Evolutionary conservation across 2,797 vertebrate genomes (phyloP).

Genomic region (Sebastes taczanowskii): DNA sequence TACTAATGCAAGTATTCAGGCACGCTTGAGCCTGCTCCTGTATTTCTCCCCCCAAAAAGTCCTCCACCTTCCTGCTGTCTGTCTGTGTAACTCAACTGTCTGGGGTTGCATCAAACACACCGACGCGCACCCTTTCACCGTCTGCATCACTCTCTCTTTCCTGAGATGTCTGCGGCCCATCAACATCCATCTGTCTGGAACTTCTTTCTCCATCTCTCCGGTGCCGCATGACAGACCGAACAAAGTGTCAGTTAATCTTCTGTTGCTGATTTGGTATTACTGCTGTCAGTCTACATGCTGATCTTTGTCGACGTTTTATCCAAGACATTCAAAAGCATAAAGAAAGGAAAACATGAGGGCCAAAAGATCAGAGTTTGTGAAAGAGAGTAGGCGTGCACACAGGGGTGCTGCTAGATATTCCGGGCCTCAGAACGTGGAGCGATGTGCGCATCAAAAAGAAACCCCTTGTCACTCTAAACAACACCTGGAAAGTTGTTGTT

Average conservation of each 20-base stretch:
- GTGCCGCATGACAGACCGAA: constrained; percentile 30
- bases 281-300: constrained; percentile 49
- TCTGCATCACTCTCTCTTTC: constrained; percentile 48
- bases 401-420: background rate
- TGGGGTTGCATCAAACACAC: constrained; percentile 61
- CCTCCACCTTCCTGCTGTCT: constrained; percentile 8
- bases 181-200: constrained; percentile 63
- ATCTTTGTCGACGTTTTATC: constrained; percentile 37
- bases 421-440: background rate
- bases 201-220: background rate
- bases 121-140: constrained; percentile 26
- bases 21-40: constrained; percentile 26
- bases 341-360: constrained; percentile 7
- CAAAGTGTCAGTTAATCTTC: constrained; percentile 40
- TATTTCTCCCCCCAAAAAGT: constrained; percentile 30
- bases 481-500: background rate
- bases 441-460: background rate
- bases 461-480: background rate
- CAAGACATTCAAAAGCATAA: constrained; percentile 4
- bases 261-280: constrained; percentile 51
- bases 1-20: constrained; percentile 32
- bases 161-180: constrained; percentile 56
- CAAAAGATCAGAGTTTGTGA: constrained; percentile 18
- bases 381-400: background rate
- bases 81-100: constrained; percentile 44